phyloP scores from a whole-genome alignment of 2,113 vertebrate species.

The Petromus typicus region DNA sequence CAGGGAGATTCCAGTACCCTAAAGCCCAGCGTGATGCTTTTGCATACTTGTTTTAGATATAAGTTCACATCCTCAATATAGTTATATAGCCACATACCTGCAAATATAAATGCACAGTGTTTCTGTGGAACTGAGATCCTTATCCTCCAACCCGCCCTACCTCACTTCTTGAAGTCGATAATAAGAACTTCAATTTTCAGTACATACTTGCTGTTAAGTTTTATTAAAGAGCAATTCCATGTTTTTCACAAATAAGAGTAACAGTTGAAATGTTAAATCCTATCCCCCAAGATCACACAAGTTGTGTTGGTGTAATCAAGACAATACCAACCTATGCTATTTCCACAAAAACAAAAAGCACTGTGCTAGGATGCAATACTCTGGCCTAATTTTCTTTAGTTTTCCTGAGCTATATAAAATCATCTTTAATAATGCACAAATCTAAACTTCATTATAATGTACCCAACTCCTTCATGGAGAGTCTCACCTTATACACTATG shows the following conservation, averaged over 20 bases:
- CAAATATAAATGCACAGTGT: background rate
- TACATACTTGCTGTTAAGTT: background rate
- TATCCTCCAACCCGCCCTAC: background rate
- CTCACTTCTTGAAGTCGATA: background rate
- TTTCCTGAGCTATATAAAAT: background rate
- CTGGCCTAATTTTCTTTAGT: background rate
- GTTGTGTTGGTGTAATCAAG: background rate
- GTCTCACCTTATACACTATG: background rate
- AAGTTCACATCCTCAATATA: background rate
- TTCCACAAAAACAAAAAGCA: background rate
- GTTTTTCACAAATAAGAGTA: constrained; percentile 9
- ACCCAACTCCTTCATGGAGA: background rate
- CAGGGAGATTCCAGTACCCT: background rate
- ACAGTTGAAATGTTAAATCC: background rate
- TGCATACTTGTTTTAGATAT: background rate
- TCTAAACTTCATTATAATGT: background rate
- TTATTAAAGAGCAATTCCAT: constrained; percentile 20
- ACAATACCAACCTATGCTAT: background rate
- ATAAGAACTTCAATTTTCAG: background rate
- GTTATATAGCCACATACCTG: background rate
- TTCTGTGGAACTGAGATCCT: background rate
- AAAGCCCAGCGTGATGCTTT: background rate
- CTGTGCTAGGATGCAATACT: background rate
- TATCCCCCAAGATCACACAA: constrained; percentile 11
- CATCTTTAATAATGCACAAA: background rate